Percentiles rank a stretch among this genome's conserved stretches.
These are phyloP conservation scores for Enteromius mattozi DNA, from an alignment of 2,797 vertebrate species.

Conservation along the genomic window DNA sequence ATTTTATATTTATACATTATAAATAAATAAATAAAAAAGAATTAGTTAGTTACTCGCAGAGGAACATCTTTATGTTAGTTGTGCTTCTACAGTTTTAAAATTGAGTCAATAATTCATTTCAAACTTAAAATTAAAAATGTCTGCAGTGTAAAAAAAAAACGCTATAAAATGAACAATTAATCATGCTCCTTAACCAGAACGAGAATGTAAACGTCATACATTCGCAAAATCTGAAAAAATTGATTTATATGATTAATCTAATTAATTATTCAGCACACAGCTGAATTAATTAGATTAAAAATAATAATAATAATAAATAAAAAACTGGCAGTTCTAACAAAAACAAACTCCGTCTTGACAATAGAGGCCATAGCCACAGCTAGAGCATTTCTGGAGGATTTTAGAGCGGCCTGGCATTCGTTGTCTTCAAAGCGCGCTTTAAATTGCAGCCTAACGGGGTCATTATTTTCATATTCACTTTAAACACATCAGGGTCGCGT, in stretches of 20 bases:
- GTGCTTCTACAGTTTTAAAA: not conserved
- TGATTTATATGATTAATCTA: not conserved
- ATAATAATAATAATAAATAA: not conserved
- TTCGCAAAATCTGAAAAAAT: not conserved
- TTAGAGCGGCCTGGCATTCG: conserved; percentile 19
- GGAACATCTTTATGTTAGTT: not conserved
- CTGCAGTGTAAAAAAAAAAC: not conserved
- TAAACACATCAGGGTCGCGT: conserved; percentile 20
- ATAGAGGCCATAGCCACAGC: not conserved
- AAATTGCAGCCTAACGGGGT: conserved; percentile 44
- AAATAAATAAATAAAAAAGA: not conserved
- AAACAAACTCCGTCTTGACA: not conserved
- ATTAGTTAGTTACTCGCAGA: not conserved
- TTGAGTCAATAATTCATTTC: not conserved
- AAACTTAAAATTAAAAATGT: not conserved
- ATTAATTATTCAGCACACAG: not conserved
- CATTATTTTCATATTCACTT: conserved; percentile 50
- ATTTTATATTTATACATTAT: no score
- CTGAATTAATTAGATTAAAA: not conserved
- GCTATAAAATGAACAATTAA: not conserved
- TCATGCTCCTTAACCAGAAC: not conserved
- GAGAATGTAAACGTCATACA: not conserved
- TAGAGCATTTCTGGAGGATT: conserved; percentile 17
- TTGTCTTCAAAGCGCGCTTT: conserved; percentile 32
- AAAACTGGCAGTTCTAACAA: not conserved